Evolutionary conservation across 2,113 vertebrate species (phyloP).

Genomic region (Microcebus griseorufus): DNA sequence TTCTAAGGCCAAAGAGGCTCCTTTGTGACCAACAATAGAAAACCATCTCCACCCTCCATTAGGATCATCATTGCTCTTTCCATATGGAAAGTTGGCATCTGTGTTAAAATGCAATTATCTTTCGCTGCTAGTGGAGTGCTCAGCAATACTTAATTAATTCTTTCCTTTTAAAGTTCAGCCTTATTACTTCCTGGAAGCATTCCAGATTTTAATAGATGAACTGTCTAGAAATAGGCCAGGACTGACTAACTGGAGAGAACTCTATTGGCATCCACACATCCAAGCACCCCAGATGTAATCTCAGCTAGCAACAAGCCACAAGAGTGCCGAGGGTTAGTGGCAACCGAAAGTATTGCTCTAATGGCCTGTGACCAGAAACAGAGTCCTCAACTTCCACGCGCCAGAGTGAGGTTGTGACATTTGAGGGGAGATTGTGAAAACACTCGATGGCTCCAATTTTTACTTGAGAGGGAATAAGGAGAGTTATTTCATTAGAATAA

Average conservation of each 20-base stretch:
- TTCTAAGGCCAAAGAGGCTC: conserved; percentile 62
- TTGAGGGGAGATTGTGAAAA: background rate
- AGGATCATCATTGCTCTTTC: conserved; percentile 61
- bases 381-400: background rate
- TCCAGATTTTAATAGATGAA: conserved; percentile 65
- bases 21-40: conserved; percentile 46
- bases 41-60: conserved; percentile 33
- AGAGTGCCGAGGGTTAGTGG: background rate
- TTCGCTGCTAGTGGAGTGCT: conserved; percentile 60
- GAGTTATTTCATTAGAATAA: background rate
- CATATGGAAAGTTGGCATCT: conserved; percentile 57
- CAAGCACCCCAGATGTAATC: background rate
- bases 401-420: background rate
- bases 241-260: conserved; percentile 41
- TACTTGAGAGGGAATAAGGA: background rate
- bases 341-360: background rate
- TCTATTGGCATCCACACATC: background rate
- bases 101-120: conserved; percentile 61
- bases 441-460: background rate
- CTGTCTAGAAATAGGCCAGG: conserved; percentile 49
- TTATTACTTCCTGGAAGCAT: conserved; percentile 72
- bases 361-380: background rate
- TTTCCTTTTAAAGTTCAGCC: conserved; percentile 69
- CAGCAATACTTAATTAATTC: conserved; percentile 55
- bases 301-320: background rate